A percentile compares a stretch with the other conserved stretches of the same genome.
These are phyloP conservation scores for Heliangelus exortis DNA, from an alignment of 2,797 vertebrate genomes.

Conservation along the genomic window DNA sequence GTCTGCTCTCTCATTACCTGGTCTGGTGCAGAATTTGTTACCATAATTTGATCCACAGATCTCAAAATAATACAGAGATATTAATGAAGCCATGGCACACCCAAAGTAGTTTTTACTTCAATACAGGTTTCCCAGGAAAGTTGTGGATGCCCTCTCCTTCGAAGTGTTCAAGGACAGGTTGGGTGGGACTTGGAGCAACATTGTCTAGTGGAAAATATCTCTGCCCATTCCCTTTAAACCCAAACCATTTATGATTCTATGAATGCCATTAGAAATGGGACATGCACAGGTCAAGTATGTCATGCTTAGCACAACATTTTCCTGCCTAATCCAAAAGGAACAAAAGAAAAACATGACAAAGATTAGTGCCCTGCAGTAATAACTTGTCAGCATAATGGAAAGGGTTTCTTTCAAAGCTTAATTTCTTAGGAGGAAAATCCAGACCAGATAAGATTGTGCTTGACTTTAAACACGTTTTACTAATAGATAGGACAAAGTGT, in stretches of 20 bases:
- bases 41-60: not conserved
- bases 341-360: not conserved
- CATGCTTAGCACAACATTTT: not conserved
- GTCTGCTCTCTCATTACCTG: not conserved
- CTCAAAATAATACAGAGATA: not conserved
- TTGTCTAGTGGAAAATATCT: no score
- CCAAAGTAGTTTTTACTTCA: not conserved
- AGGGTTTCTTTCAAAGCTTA: not conserved
- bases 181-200: no score
- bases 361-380: not conserved
- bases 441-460: not conserved
- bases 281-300: not conserved
- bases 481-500: not conserved
- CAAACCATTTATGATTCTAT: no score
- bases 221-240: no score
- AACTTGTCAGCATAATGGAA: not conserved
- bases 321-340: not conserved
- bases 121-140: no score
- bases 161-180: no score
- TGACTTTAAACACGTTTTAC: not conserved
- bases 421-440: not conserved
- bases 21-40: not conserved
- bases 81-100: fast-evolving
- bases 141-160: no score
- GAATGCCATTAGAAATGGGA: not conserved